These are phyloP conservation scores for Lepus timidus DNA, from an alignment of 2,113 vertebrate genomes.

Conservation along the genomic window DNA sequence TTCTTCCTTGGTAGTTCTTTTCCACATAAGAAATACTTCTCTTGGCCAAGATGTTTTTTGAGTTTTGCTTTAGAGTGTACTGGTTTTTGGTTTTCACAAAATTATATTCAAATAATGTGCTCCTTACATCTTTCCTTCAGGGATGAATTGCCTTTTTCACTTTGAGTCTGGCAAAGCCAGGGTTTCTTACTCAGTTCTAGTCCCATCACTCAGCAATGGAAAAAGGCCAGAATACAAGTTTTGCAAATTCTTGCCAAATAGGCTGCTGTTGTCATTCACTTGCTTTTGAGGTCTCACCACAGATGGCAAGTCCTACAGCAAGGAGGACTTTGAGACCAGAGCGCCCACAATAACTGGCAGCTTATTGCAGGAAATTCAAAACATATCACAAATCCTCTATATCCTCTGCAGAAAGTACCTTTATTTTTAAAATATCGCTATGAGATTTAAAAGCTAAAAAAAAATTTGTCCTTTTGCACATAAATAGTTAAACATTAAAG, in stretches of 20 bases:
- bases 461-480: background rate
- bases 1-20: background rate
- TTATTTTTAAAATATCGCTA: background rate
- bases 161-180: background rate
- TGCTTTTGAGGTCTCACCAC: background rate
- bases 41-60: background rate
- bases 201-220: background rate
- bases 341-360: background rate
- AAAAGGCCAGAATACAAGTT: background rate
- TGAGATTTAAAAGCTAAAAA: background rate
- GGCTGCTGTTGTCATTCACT: background rate
- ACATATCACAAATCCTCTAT: background rate
- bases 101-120: background rate
- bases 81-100: conserved; percentile 43
- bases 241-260: background rate
- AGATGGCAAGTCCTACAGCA: background rate
- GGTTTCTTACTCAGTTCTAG: background rate
- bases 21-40: conserved; percentile 16
- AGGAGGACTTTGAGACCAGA: background rate
- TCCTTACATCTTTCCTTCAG: background rate
- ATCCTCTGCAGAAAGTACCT: background rate
- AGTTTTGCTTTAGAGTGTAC: conserved; percentile 3
- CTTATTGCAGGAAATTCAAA: background rate
- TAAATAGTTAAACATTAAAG: conserved; percentile 22
- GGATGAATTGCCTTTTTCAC: conserved; percentile 21